A percentile compares a stretch with the other conserved stretches of the same genome.
phyloP scores from a whole-genome alignment of 2,797 vertebrate genomes.

The Phataginus tricuspis region DNA sequence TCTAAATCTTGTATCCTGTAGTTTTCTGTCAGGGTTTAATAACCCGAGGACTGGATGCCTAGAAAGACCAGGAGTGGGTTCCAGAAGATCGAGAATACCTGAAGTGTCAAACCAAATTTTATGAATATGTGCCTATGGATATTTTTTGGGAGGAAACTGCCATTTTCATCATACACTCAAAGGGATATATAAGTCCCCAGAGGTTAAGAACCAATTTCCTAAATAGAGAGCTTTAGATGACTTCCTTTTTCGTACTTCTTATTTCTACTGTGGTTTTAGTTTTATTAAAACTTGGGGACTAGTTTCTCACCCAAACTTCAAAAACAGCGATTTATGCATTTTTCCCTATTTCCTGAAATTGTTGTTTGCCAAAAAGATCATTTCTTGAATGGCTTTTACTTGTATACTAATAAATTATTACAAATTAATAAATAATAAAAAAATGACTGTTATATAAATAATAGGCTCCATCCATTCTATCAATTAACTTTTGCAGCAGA shows the following conservation, averaged over 20 bases:
- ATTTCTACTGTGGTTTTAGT: background rate
- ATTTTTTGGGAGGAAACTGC: background rate
- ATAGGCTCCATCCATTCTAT: background rate
- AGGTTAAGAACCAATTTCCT: background rate
- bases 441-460: background rate
- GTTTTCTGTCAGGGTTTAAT: background rate
- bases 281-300: background rate
- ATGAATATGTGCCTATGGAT: background rate
- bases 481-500: background rate
- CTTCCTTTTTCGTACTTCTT: background rate
- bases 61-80: background rate
- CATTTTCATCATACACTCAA: background rate
- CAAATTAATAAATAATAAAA: background rate
- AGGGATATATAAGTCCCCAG: background rate
- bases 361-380: background rate
- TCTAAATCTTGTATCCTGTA: background rate
- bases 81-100: background rate
- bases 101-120: background rate
- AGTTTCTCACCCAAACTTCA: background rate
- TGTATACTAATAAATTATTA: background rate
- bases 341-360: background rate
- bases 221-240: background rate
- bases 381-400: background rate
- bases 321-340: background rate
- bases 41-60: background rate